phyloP scores from a whole-genome alignment of 37 sponge, comb jelly and placozoan species.

The Chondrosia reniformis region DNA sequence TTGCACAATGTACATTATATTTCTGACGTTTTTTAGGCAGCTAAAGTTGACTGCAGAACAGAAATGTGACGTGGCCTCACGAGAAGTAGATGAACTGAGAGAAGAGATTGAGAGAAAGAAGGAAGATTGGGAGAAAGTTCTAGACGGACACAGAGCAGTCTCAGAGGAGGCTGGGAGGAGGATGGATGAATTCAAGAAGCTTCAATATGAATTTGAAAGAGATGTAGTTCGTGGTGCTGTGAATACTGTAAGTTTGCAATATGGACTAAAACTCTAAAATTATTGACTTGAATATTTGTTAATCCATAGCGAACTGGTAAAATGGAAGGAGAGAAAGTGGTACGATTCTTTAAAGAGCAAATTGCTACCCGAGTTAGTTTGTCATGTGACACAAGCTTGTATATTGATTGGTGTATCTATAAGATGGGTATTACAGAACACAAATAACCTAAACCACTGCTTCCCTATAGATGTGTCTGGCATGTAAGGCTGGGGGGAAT shows the following conservation, averaged over 20 bases:
- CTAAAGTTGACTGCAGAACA: slow-evolving; percentile 85
- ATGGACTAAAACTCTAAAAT: background rate
- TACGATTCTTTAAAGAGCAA: slow-evolving; percentile 88
- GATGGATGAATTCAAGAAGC: slow-evolving; percentile 82
- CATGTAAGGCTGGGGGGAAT: background rate
- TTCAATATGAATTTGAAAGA: slow-evolving; percentile 90
- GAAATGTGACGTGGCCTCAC: slow-evolving; percentile 95
- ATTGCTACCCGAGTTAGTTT: slow-evolving; percentile 62
- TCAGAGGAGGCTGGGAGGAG: slow-evolving; percentile 76
- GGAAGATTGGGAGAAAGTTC: slow-evolving; percentile 67
- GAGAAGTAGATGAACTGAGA: slow-evolving; percentile 88
- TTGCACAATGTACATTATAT: background rate
- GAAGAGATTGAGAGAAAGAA: slow-evolving; percentile 76
- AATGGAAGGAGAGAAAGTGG: slow-evolving; percentile 75
- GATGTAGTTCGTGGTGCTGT: slow-evolving; percentile 84
- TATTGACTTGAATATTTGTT: background rate
- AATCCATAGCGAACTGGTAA: slow-evolving; percentile 67
- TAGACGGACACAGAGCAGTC: slow-evolving; percentile 81
- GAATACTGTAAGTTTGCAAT: slow-evolving; percentile 49
- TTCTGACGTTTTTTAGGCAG: slow-evolving; percentile 28
- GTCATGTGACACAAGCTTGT: too few species aligned
- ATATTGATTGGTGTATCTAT: too few species aligned
- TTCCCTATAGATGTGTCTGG: too few species aligned
- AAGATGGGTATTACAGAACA: too few species aligned
- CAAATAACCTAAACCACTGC: too few species aligned